phyloP scores from a whole-genome alignment of 2,797 vertebrate genomes.

The Melanotaenia parkinsoni region DNA sequence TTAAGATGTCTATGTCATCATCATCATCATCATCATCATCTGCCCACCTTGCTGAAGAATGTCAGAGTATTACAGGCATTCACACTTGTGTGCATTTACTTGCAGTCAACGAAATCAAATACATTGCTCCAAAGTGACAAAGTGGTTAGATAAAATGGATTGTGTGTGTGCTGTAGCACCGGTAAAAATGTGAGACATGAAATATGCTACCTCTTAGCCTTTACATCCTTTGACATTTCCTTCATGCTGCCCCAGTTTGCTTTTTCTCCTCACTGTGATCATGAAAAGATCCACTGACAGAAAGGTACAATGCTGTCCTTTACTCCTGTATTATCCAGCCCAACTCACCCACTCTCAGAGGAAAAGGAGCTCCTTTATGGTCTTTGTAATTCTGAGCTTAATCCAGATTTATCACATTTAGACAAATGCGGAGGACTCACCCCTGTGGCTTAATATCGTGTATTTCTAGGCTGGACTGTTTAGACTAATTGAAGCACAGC shows the following conservation, averaged over 20 bases:
- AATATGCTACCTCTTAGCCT: slow-evolving; percentile 33
- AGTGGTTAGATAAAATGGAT: slow-evolving; percentile 1
- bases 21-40: slow-evolving; percentile 11
- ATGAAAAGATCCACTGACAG: slow-evolving; percentile 34
- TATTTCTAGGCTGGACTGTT: slow-evolving; percentile 59
- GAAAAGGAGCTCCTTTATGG: slow-evolving; percentile 36
- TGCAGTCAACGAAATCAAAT: not conserved
- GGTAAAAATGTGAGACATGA: slow-evolving; percentile 1
- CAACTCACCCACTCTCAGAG: slow-evolving; percentile 18
- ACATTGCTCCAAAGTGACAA: not conserved
- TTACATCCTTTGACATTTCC: slow-evolving; percentile 54
- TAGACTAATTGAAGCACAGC: slow-evolving; percentile 74
- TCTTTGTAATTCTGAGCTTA: slow-evolving; percentile 45
- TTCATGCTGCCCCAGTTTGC: slow-evolving; percentile 20
- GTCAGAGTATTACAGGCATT: slow-evolving; percentile 25
- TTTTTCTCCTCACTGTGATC: slow-evolving; percentile 43
- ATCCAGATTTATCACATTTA: slow-evolving; percentile 47
- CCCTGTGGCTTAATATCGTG: slow-evolving; percentile 45
- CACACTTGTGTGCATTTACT: slow-evolving; percentile 28
- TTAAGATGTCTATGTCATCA: not conserved
- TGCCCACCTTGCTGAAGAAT: slow-evolving; percentile 28
- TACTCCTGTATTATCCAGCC: slow-evolving; percentile 32
- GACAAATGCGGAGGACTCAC: slow-evolving; percentile 29
- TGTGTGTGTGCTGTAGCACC: not conserved
- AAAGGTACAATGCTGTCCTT: slow-evolving; percentile 29